Evolutionary conservation across 2,113 vertebrate genomes (phyloP).

Genomic region (Turdus rufiventris): DNA sequence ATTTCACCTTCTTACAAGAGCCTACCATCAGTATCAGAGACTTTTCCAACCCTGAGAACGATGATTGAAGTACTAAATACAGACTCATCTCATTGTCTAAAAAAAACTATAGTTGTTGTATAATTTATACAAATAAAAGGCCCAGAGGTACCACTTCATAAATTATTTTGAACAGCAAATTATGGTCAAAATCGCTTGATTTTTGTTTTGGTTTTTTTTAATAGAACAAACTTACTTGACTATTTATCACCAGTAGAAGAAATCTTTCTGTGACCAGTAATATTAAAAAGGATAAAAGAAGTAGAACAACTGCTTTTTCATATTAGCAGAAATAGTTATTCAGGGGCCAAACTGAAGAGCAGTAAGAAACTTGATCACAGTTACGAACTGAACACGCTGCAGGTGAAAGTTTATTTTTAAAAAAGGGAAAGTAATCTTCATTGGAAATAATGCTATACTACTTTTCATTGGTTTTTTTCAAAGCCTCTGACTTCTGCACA

Average conservation of each 20-base stretch:
- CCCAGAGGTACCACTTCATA: constrained; percentile 51
- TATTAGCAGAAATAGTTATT: not conserved
- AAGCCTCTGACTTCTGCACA: not conserved
- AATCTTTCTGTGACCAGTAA: not conserved
- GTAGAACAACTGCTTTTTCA: not conserved
- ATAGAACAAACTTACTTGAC: constrained; percentile 39
- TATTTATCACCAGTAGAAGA: not conserved
- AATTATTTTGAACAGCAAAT: constrained; percentile 69
- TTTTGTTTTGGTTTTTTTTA: not conserved
- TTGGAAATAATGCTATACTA: not conserved
- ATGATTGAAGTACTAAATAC: constrained; percentile 97
- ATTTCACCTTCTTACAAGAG: constrained; percentile 90
- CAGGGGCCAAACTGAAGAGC: not conserved
- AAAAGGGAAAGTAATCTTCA: not conserved
- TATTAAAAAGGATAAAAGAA: not conserved
- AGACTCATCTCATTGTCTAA: constrained; percentile 89
- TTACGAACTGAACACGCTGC: not conserved
- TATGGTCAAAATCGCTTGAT: constrained; percentile 40
- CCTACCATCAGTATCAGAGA: constrained; percentile 90
- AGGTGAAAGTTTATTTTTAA: not conserved
- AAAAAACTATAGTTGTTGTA: constrained; percentile 73
- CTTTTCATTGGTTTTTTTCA: not conserved
- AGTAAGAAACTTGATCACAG: not conserved
- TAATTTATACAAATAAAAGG: constrained; percentile 69
- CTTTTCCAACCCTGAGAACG: constrained; percentile 87